Conservation (phyloP, 2,113 vertebrate genomes). For the Corvus cornix region DNA sequence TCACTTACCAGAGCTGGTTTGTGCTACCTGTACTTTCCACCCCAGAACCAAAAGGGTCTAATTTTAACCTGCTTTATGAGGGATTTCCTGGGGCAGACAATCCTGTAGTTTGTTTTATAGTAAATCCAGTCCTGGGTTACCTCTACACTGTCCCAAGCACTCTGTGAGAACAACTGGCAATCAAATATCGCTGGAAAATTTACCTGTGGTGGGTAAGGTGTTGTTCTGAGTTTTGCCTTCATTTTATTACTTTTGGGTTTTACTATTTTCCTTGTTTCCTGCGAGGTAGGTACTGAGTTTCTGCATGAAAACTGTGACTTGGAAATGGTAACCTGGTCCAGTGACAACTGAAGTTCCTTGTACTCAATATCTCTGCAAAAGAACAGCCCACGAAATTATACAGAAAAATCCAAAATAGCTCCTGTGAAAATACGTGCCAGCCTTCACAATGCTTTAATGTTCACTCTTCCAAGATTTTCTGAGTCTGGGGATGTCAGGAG, state of each 20-base stretch:
- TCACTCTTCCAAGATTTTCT: not conserved
- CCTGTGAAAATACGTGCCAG: not conserved
- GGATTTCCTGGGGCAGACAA: not conserved
- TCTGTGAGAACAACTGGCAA: not conserved
- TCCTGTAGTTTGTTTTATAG: not conserved
- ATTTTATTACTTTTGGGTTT: conserved; percentile 83
- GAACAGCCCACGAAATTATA: not conserved
- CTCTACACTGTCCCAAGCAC: not conserved
- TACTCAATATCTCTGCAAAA: conserved; percentile 86
- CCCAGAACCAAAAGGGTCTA: not conserved
- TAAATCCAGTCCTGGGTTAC: not conserved
- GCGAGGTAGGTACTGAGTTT: conserved; percentile 78
- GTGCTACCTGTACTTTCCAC: not conserved
- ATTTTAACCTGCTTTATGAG: not conserved
- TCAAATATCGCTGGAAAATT: not conserved
- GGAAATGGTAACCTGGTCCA: conserved; percentile 82
- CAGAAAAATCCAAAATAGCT: not conserved
- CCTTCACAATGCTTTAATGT: not conserved
- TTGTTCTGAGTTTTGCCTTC: conserved; percentile 83
- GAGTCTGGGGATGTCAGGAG: not conserved
- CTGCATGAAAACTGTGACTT: conserved; percentile 81
- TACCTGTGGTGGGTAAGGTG: conserved; percentile 88
- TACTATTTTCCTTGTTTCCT: conserved; percentile 83
- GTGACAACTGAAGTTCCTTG: conserved; percentile 88
- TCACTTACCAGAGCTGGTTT: not conserved